Conservation (phyloP, 2,888 invertebrate genomes). For the Andrena haemorrhoa region DNA sequence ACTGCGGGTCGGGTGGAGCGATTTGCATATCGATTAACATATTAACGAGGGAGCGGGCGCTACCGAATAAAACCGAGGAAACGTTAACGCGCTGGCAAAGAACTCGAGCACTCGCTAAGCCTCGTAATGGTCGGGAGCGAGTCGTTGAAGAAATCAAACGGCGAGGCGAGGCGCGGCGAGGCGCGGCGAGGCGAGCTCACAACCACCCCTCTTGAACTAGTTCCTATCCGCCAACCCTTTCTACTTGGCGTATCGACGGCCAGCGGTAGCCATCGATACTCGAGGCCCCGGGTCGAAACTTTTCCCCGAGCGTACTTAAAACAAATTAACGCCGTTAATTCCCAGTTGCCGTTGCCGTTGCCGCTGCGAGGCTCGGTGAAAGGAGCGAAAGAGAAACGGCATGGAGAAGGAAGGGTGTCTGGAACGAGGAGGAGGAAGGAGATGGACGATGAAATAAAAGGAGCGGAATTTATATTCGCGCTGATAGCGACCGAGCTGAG, state of each 20-base stretch:
- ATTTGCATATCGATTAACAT: slow-evolving; percentile 62
- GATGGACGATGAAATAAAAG: slow-evolving; percentile 76
- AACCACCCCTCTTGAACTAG: background rate
- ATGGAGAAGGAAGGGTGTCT: slow-evolving; percentile 14
- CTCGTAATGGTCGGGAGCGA: slow-evolving; percentile 39
- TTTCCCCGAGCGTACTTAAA: slow-evolving; percentile 73
- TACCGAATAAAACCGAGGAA: slow-evolving; percentile 25
- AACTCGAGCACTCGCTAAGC: slow-evolving; percentile 27
- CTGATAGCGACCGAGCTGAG: slow-evolving; percentile 81
- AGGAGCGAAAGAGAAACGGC: slow-evolving; percentile 26
- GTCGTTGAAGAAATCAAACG: slow-evolving; percentile 59
- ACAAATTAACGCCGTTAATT: slow-evolving; percentile 81
- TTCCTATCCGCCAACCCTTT: background rate
- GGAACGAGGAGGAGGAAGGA: slow-evolving; percentile 37
- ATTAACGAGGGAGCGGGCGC: slow-evolving; percentile 44
- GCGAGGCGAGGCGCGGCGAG: slow-evolving; percentile 18
- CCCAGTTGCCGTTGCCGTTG: slow-evolving; percentile 47
- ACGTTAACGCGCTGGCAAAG: slow-evolving; percentile 45
- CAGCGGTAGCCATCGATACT: slow-evolving; percentile 69
- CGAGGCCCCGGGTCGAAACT: slow-evolving; percentile 61
- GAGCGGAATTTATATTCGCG: slow-evolving; percentile 82
- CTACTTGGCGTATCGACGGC: slow-evolving; percentile 62
- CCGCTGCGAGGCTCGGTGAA: slow-evolving; percentile 34
- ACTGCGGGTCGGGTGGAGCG: background rate
- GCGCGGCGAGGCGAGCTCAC: slow-evolving; percentile 14